A percentile compares a stretch with the other conserved stretches of the same genome.
Evolutionary conservation across 2,113 vertebrate species (phyloP).

Genomic region (human (Homo sapiens)): GRCh38 chr1:49668501-49669000

Average conservation of each 20-base stretch:
- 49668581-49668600: constrained; percentile 82
- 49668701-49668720: background rate
- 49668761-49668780: background rate
- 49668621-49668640: constrained; percentile 81
- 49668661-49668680: constrained; percentile 64
- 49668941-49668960: background rate
- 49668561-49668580: constrained; percentile 82
- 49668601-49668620: constrained; percentile 83
- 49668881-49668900: background rate
- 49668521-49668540: constrained; percentile 80
- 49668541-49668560: constrained; percentile 81
- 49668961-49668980: constrained; percentile 20
- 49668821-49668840: background rate
- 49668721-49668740: constrained; percentile 44
- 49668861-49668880: background rate
- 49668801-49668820: background rate
- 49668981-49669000: constrained; percentile 20
- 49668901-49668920: background rate
- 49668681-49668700: constrained; percentile 78
- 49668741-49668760: background rate
- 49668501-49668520: constrained; percentile 82
- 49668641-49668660: constrained; percentile 82
- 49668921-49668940: background rate
- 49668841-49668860: background rate
- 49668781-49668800: constrained; percentile 9